These are phyloP conservation scores for Ashinkailepas kermadecensis DNA, from an alignment of 2,888 invertebrate genomes.

Conservation along the genomic window DNA sequence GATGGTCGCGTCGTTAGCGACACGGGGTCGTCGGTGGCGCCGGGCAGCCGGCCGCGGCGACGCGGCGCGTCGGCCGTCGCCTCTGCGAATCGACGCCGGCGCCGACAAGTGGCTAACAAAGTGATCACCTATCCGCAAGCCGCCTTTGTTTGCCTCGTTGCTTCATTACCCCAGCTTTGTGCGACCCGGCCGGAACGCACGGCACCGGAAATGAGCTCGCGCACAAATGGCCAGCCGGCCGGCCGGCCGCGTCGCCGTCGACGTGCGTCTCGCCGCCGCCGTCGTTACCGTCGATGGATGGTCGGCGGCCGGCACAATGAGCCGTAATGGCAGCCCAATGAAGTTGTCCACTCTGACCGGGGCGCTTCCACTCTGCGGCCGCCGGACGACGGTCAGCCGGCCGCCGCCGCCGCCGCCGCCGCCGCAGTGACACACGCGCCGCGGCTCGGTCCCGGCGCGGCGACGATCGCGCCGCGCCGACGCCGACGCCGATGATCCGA, in stretches of 20 bases:
- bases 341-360: constrained; percentile 13
- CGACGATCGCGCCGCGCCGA: neutral
- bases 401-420: neutral
- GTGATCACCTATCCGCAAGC: constrained; percentile 3
- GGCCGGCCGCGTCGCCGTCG: neutral
- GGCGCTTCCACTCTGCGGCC: constrained; percentile 2
- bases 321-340: neutral
- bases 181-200: neutral
- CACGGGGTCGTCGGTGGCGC: constrained; percentile 1
- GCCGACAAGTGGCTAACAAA: neutral
- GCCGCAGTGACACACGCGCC: constrained; percentile 1
- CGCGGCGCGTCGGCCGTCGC: neutral
- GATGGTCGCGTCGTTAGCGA: constrained; percentile 8
- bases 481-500: neutral
- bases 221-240: neutral
- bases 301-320: neutral
- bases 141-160: constrained; percentile 21
- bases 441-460: neutral
- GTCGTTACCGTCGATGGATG: neutral
- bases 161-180: constrained; percentile 8
- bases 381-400: neutral
- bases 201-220: constrained; percentile 13
- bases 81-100: neutral
- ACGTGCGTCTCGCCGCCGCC: neutral
- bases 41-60: neutral